These are phyloP conservation scores for Halcyon malimbica DNA, from an alignment of 2,113 vertebrate genomes.

Conservation along the genomic window DNA sequence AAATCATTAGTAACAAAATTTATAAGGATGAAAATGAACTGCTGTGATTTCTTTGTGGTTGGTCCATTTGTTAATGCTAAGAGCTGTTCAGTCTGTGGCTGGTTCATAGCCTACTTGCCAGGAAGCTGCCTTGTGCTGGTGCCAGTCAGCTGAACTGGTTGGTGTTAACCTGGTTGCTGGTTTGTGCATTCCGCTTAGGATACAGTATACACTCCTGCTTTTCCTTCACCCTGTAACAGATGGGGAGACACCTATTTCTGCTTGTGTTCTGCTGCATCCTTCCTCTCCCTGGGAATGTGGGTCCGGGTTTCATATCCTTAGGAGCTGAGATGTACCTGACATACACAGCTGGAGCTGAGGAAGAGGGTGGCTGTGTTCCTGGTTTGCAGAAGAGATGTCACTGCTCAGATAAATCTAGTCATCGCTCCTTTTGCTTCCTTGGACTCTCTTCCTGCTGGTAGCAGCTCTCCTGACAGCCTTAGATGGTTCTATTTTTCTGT, in stretches of 20 bases:
- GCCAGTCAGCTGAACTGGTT: background rate
- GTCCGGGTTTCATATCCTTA: background rate
- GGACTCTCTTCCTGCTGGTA: background rate
- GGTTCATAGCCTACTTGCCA: background rate
- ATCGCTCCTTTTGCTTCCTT: background rate
- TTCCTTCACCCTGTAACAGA: background rate
- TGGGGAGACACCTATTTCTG: background rate
- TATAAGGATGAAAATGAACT: background rate
- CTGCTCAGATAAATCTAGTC: background rate
- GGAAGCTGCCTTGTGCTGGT: background rate
- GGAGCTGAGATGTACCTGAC: background rate
- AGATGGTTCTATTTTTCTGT: background rate
- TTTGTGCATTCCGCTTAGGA: background rate
- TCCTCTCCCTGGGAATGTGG: background rate
- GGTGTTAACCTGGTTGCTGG: background rate
- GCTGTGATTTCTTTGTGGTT: background rate
- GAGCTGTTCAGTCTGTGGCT: background rate
- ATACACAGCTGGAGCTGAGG: background rate
- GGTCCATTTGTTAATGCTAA: background rate
- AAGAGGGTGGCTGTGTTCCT: background rate
- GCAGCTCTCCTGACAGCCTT: background rate
- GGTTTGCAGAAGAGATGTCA: background rate
- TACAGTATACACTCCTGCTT: background rate
- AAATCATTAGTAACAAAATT: background rate
- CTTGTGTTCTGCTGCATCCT: background rate